Evolutionary conservation across 2,797 vertebrate species (phyloP).

Genomic region (Spea hammondii): DNA sequence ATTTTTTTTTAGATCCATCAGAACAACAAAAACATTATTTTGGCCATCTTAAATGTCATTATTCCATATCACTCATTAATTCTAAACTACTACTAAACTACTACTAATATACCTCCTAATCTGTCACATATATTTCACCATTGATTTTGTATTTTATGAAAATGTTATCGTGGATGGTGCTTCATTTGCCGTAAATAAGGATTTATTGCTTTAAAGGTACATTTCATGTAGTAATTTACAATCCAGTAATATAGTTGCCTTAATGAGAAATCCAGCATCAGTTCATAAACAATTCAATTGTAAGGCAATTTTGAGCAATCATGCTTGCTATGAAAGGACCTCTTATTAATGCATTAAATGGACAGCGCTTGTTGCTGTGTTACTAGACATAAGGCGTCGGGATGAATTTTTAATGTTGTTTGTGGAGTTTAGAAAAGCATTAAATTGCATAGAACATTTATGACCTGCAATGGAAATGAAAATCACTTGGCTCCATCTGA

Average conservation of each 20-base stretch:
- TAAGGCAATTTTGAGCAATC: constrained; percentile 31
- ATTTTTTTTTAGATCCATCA: too few relatives aligned
- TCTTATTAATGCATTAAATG: constrained; percentile 40
- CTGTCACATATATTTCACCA: too few relatives aligned
- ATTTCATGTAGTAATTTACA: constrained; percentile 1
- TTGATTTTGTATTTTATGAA: too few relatives aligned
- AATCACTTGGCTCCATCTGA: constrained; percentile 27
- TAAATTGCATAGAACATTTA: constrained; percentile 18
- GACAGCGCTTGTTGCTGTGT: constrained; percentile 37
- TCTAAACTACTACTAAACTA: too few relatives aligned
- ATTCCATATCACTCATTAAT: too few relatives aligned
- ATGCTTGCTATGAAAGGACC: constrained; percentile 28
- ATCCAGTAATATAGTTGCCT: constrained; percentile 25
- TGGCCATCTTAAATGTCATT: too few relatives aligned
- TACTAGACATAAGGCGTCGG: constrained; percentile 12
- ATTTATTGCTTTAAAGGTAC: background rate
- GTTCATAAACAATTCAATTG: constrained; percentile 42
- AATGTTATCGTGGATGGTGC: too few relatives aligned
- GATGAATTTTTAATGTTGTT: constrained; percentile 45
- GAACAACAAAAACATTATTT: too few relatives aligned
- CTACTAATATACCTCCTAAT: too few relatives aligned
- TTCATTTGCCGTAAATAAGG: too few relatives aligned
- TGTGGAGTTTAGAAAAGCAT: constrained; percentile 22
- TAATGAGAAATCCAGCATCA: constrained; percentile 17
- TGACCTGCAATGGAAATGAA: constrained; percentile 27